Percentiles rank a stretch among this genome's conserved stretches.
phyloP scores from a whole-genome alignment of 2,113 vertebrate genomes.

The Pipra filicauda region DNA sequence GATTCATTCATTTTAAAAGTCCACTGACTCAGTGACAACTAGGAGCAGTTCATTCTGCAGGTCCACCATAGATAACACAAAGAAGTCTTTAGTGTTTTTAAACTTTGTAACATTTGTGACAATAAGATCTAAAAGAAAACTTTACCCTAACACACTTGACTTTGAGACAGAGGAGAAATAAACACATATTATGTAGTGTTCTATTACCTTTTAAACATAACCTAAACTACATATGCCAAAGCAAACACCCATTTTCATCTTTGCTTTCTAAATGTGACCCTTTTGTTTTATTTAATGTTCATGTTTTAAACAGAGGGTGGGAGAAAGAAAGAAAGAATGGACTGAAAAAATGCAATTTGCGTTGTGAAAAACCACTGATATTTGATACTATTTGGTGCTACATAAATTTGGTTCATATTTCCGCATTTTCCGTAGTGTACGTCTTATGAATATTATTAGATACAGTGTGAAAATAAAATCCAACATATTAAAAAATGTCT shows the following conservation, averaged over 20 bases:
- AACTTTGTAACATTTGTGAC: background rate
- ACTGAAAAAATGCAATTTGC: background rate
- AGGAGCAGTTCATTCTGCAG: background rate
- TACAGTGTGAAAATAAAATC: background rate
- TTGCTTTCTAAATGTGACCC: background rate
- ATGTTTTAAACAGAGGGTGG: background rate
- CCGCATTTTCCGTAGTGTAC: background rate
- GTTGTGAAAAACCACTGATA: background rate
- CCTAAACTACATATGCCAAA: background rate
- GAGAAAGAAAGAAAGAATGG: background rate
- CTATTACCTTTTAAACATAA: background rate
- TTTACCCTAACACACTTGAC: background rate
- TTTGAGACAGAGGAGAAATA: background rate
- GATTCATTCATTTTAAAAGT: background rate
- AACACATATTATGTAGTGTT: background rate
- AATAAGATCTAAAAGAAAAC: background rate
- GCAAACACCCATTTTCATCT: background rate
- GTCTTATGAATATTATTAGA: background rate
- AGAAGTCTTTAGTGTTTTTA: background rate
- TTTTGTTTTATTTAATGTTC: background rate
- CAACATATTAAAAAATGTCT: background rate
- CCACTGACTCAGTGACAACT: background rate
- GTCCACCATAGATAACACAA: background rate
- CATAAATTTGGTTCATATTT: background rate
- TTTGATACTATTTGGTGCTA: background rate